phyloP scores from a whole-genome alignment of 2,113 vertebrate species.

The Carassius gibelio region DNA sequence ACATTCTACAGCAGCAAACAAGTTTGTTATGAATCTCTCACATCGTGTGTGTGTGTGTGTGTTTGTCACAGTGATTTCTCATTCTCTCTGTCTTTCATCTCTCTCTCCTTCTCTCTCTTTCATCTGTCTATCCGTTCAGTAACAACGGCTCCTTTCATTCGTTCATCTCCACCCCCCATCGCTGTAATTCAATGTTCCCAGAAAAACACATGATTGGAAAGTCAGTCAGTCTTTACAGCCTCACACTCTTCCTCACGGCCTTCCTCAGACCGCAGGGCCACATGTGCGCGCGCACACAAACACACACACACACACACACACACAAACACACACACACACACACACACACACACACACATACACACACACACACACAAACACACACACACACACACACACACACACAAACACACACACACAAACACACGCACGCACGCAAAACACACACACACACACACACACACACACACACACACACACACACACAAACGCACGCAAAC shows the following conservation, averaged over 20 bases:
- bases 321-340: constrained; percentile 11
- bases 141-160: constrained; percentile 53
- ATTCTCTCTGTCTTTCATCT: constrained; percentile 46
- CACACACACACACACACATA: background rate
- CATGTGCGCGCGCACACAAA: background rate
- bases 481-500: background rate
- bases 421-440: too few species aligned
- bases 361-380: constrained; percentile 8
- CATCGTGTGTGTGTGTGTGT: background rate
- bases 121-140: constrained; percentile 47
- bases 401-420: background rate
- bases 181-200: constrained; percentile 81
- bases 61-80: constrained; percentile 29
- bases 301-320: constrained; percentile 1
- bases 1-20: background rate
- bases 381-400: background rate
- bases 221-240: constrained; percentile 67
- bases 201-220: constrained; percentile 81
- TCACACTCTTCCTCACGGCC: constrained; percentile 43
- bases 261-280: background rate
- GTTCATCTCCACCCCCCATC: constrained; percentile 67
- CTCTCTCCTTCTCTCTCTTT: constrained; percentile 49
- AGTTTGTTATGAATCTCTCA: background rate
- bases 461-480: constrained; percentile 1
- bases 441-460: background rate